Base-by-base conservation (phyloP, 2,797 vertebrate species). In the Manis javanica region DNA sequence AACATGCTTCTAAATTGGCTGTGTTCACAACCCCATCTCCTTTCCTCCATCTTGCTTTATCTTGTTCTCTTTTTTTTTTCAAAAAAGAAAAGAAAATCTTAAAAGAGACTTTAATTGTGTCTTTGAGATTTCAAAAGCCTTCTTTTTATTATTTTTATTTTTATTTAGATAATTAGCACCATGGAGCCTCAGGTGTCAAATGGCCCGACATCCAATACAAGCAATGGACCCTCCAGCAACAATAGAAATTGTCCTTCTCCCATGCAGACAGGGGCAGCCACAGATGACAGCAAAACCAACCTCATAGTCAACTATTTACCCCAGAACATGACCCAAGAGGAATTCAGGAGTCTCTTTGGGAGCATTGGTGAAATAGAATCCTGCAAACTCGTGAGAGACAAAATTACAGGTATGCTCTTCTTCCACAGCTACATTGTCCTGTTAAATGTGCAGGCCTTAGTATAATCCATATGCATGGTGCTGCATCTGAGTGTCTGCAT, bases 261-360 rank as follows among this genome's bases (percentile, higher is more conserved):
- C 98, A 99, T 99, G 99, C 99, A 99, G 99, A 99, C 99, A 23
- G 99, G 99, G 97, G 98, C 99, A 69, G 98, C 99, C 98, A 99
- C 99, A 77, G 99, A 99, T 96, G 99, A 99, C 99, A 99, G 99
- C 99, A 99, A 99, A 99, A 99, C 99, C 98, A 99, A 99, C 99
- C 99, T 99, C 99, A 99, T 99, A 92, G 99, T 99, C 98, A 99
- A 99, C 99, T 99, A 99, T 99, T 99, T 99, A 99, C 99, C 99
- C 98, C 99, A 99, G 99, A 99, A 99, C 98, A 99, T 99, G 99
- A 99, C 99, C 98, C 99, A 99, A 98, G 99, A 99, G 97, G 99
- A 99, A 99, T 99, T 99, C 98, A 99, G 99, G 98, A 99, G 99
- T 99, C 99, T 99, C 97, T 99, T 99, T 11, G 99, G 99, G 93